Evolutionary conservation across 2,797 vertebrate species (phyloP).

Genomic region (Pristis pectinata): DNA sequence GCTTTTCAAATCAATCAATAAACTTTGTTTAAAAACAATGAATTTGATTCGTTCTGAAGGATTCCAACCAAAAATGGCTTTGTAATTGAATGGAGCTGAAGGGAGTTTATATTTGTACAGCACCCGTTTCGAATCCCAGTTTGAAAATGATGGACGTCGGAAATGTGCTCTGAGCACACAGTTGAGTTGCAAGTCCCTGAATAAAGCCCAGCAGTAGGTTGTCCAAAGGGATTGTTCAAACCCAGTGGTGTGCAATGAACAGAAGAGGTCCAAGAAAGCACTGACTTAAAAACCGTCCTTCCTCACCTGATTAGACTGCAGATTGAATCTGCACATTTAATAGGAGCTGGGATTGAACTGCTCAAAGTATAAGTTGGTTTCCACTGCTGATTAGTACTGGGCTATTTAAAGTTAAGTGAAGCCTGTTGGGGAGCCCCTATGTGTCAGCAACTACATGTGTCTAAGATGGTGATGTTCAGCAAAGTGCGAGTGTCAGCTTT

Average conservation of each 20-base stretch:
- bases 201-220: not conserved
- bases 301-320: not conserved
- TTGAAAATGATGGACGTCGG: not conserved
- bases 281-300: not conserved
- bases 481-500: not conserved
- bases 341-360: not conserved
- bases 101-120: not conserved
- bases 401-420: not conserved
- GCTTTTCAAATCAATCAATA: not conserved
- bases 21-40: not conserved
- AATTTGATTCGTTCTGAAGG: not conserved
- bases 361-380: not conserved
- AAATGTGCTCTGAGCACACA: not conserved
- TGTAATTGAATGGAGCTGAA: not conserved
- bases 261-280: not conserved
- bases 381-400: not conserved
- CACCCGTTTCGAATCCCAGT: not conserved
- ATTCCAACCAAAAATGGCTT: not conserved
- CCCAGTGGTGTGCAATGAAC: not conserved
- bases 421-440: not conserved
- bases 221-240: not conserved
- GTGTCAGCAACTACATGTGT: not conserved
- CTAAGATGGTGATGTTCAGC: not conserved
- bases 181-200: constrained; percentile 15
- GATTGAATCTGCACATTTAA: not conserved